Evolutionary conservation across 2,888 invertebrate genomes (phyloP).

Genomic region (Drosophila birchii): DNA sequence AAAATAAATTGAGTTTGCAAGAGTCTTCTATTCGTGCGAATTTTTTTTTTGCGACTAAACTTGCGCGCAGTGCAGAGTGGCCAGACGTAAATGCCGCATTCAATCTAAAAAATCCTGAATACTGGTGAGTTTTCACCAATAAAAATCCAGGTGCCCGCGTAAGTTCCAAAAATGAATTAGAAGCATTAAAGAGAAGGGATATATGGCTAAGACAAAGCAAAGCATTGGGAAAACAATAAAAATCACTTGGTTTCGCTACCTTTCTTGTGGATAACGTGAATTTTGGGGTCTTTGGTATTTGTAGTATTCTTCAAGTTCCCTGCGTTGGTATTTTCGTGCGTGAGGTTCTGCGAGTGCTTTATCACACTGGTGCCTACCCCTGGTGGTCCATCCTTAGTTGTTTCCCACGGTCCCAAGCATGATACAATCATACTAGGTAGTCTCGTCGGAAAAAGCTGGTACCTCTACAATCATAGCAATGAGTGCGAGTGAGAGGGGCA

Average conservation of each 20-base stretch:
- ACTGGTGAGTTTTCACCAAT: neutral
- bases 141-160: neutral
- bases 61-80: neutral
- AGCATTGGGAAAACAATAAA: neutral
- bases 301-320: too few species aligned
- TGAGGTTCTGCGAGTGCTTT: neutral
- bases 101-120: neutral
- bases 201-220: neutral
- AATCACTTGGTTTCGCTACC: too few species aligned
- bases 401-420: conserved; percentile 23
- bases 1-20: conserved; percentile 2
- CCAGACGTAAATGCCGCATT: neutral
- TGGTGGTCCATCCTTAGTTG: neutral
- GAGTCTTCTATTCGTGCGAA: conserved; percentile 39
- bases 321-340: neutral
- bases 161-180: neutral
- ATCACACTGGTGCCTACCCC: neutral
- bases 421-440: too few species aligned
- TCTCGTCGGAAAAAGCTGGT: too few species aligned
- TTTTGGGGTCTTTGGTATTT: too few species aligned
- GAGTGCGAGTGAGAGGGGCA: too few species aligned
- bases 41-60: conserved; percentile 55
- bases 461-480: too few species aligned
- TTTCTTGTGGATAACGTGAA: too few species aligned
- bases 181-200: neutral